Base-by-base conservation (phyloP, 2,888 invertebrate genomes). In the Acanthosepion pharaonis region DNA sequence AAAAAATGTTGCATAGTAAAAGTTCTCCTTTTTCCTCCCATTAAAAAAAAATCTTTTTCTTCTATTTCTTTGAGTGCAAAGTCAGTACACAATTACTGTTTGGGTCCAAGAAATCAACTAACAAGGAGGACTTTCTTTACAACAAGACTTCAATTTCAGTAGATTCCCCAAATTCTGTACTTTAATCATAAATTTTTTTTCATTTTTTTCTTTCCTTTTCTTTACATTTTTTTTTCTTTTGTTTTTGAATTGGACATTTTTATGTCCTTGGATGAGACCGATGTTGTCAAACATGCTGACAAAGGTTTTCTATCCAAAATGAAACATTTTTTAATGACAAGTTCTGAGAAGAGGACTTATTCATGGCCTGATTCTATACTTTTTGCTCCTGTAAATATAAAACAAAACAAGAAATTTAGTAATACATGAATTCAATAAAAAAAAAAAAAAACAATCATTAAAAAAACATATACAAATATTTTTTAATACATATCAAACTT, bases 201-300 rank as follows among this genome's bases (percentile, higher is more conserved):
- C 15, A 1, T 11, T 9, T n/a, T n/a, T 15, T 15, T 78, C 3
- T 78, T 33, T n/a, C 33, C n/a, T n/a, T 33, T 78, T n/a, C 11
- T 78, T 78, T 78, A 2, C 3, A 33, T 33, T 9, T n/a, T 15
- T 5, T 78, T 78, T 78, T n/a, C 15, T 28, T 78, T n/a, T 78
- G n/a, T n/a, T 78, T 78, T 78, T 78, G n/a, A 78, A 15, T 2
- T n/a, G n/a, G 78, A 78, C 78, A 78, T n/a, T 15, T n/a, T 78
- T 15, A 33, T n/a, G n/a, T 78, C 78, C 78, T 78, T 78, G 78
- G 78, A n/a, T n/a, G n/a, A 33, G n/a, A 33, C 11, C 18, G 3
- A n/a, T 78, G 78, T 78, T n/a, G 78, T 78, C n/a, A 78, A 78
- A 78, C 78, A 78, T 78, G n/a, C 78, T 78, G 78, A 78, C n/a